Conservation (phyloP, 1,140 invertebrate genomes). For the Lithobius niger region DNA sequence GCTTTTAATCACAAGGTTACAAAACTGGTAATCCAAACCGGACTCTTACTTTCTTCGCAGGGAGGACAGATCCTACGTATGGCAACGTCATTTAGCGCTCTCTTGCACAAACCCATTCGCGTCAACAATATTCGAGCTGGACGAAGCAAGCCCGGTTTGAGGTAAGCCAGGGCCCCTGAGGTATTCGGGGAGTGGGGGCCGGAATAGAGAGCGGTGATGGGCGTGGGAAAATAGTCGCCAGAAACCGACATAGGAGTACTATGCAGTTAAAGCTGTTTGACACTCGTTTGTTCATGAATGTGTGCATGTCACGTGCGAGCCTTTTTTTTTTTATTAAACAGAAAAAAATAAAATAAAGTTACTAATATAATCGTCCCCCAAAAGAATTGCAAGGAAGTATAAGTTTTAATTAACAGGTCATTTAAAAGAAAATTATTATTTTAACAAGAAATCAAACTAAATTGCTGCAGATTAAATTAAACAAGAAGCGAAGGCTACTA, state of each 20-base stretch:
- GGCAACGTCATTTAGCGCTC: slow-evolving; percentile 57
- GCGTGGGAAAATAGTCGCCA: neutral
- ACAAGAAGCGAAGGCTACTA: too few relatives aligned
- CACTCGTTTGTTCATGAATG: neutral
- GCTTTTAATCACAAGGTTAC: neutral
- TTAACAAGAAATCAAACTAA: too few relatives aligned
- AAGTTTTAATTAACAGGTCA: too few relatives aligned
- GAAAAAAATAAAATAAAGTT: too few relatives aligned
- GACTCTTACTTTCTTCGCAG: slow-evolving; percentile 38
- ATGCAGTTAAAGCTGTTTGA: neutral
- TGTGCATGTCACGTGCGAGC: too few relatives aligned
- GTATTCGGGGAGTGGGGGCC: neutral
- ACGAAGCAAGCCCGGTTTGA: slow-evolving; percentile 62
- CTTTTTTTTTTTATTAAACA: too few relatives aligned
- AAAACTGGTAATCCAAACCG: slow-evolving; percentile 8
- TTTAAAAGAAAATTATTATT: too few relatives aligned
- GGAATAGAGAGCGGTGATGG: neutral
- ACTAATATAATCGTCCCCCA: too few relatives aligned
- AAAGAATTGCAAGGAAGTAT: too few relatives aligned
- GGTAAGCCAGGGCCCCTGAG: slow-evolving; percentile 34
- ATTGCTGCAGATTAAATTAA: too few relatives aligned
- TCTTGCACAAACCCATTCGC: slow-evolving; percentile 53
- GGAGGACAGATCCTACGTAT: slow-evolving; percentile 79
- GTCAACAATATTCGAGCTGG: slow-evolving; percentile 66
- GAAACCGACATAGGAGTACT: neutral